These are phyloP conservation scores for Thymallus thymallus DNA, from an alignment of 2,113 vertebrate species.

Conservation along the genomic window DNA sequence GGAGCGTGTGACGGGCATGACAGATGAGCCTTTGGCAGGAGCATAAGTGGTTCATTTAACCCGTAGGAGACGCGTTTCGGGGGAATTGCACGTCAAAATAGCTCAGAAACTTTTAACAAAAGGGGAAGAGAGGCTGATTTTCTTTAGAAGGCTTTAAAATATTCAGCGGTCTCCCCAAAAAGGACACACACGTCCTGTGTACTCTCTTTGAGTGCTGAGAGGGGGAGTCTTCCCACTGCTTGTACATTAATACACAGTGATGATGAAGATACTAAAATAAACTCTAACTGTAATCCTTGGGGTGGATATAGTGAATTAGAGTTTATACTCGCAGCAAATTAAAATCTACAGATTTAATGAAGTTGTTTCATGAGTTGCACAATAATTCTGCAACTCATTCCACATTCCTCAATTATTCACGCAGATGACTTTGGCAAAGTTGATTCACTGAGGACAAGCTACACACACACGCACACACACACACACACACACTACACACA, in stretches of 20 bases:
- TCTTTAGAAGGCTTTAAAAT: constrained; percentile 7
- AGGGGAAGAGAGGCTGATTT: background rate
- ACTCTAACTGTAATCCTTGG: background rate
- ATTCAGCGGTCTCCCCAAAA: constrained; percentile 10
- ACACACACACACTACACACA: background rate
- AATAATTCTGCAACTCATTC: background rate
- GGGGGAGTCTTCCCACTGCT: background rate
- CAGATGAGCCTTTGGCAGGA: constrained; percentile 16
- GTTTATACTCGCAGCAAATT: background rate
- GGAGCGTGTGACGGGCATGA: constrained; percentile 16
- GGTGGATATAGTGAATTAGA: background rate
- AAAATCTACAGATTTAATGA: background rate
- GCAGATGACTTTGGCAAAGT: background rate
- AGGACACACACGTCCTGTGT: background rate
- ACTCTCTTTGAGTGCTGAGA: background rate
- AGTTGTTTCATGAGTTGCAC: background rate
- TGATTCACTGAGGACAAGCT: constrained; percentile 1
- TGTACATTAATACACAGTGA: background rate
- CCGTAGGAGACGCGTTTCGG: constrained; percentile 14
- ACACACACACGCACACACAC: background rate
- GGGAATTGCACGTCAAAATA: constrained; percentile 2
- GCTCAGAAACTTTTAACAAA: background rate
- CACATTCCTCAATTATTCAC: background rate
- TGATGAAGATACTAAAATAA: background rate
- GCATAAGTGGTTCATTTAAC: constrained; percentile 29